phyloP scores from a whole-genome alignment of 2,113 vertebrate species.

The Maccullochella peelii region DNA sequence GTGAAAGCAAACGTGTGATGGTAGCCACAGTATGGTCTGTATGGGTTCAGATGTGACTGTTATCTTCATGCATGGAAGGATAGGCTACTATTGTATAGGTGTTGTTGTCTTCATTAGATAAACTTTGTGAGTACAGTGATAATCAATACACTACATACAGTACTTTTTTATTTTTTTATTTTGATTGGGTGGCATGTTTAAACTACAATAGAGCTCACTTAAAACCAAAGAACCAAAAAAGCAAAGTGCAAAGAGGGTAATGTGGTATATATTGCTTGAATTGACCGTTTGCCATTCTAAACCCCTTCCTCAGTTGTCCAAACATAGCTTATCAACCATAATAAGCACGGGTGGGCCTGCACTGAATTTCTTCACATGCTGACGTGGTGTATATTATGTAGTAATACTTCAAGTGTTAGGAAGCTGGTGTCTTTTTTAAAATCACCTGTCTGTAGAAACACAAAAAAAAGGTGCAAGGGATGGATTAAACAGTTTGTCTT shows the following conservation, averaged over 20 bases:
- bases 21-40: slow-evolving; percentile 33
- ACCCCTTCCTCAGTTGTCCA: neutral
- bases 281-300: neutral
- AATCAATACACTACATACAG: neutral
- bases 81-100: slow-evolving; percentile 5
- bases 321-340: neutral
- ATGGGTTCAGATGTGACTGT: slow-evolving; percentile 31
- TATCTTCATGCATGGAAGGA: slow-evolving; percentile 31
- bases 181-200: neutral
- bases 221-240: neutral
- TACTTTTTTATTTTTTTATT: neutral
- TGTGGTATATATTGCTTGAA: neutral
- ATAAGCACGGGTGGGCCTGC: neutral
- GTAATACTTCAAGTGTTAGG: too few species aligned
- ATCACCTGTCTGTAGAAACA: too few species aligned
- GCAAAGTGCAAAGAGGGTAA: neutral
- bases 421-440: too few species aligned
- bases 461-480: too few species aligned
- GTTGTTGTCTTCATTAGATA: slow-evolving; percentile 22
- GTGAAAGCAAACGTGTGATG: slow-evolving; percentile 55
- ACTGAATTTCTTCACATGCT: neutral
- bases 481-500: too few species aligned
- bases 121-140: slow-evolving; percentile 11
- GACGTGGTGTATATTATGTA: too few species aligned
- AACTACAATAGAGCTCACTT: neutral